phyloP scores from a whole-genome alignment of 2,797 vertebrate species.

The Mallotus villosus region DNA sequence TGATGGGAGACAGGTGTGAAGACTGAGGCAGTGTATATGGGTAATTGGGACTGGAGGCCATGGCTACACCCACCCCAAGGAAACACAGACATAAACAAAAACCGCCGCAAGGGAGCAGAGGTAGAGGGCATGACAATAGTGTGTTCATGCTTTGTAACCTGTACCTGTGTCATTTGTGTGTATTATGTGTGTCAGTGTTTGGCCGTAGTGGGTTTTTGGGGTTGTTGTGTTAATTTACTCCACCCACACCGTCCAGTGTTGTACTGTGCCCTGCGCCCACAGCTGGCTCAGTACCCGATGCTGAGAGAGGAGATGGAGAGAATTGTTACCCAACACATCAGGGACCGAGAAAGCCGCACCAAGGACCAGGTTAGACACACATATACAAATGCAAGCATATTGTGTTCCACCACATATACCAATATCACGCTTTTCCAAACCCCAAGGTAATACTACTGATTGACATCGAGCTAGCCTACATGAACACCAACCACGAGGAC shows the following conservation, averaged over 20 bases:
- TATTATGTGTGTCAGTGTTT: constrained; percentile 15
- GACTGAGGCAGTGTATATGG: no score
- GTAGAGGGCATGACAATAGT: constrained; percentile 1
- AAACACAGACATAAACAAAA: no score
- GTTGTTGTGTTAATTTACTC: constrained; percentile 27
- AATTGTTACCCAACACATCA: constrained; percentile 96
- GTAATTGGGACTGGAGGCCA: no score
- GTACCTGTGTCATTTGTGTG: constrained; percentile 30
- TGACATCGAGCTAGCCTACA: constrained; percentile 87
- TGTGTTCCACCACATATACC: neutral
- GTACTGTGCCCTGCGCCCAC: constrained; percentile 63
- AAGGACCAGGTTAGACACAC: constrained; percentile 84
- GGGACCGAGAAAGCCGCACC: constrained; percentile 91
- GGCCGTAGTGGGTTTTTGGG: neutral
- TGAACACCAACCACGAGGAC: constrained; percentile 91
- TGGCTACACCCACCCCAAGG: no score
- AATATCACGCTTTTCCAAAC: neutral
- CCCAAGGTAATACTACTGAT: constrained; percentile 86
- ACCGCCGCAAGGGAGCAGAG: no score
- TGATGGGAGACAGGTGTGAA: no score
- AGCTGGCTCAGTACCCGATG: constrained; percentile 96
- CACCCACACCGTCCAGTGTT: constrained; percentile 46
- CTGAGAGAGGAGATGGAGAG: constrained; percentile 98
- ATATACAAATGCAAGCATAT: neutral
- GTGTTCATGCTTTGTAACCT: constrained; percentile 1